phyloP scores from a whole-genome alignment of 2,888 invertebrate genomes.

The Rhingia campestris region DNA sequence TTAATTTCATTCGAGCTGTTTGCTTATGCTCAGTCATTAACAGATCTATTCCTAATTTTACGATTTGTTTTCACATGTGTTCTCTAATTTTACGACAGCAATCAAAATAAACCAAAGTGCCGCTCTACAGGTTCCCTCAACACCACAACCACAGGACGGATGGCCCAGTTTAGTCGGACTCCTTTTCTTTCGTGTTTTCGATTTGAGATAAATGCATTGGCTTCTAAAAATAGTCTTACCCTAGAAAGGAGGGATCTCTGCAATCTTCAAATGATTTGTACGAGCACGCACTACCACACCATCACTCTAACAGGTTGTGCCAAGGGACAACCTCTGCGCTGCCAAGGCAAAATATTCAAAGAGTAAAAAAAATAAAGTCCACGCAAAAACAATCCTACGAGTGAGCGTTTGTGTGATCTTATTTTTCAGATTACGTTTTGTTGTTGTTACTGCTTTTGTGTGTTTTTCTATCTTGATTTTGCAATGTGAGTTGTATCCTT shows the following conservation, averaged over 20 bases:
- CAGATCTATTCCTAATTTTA: slow-evolving; percentile 40
- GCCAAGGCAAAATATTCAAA: slow-evolving; percentile 1
- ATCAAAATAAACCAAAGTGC: slow-evolving; percentile 30
- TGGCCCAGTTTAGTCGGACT: slow-evolving; percentile 1
- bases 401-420: too few species aligned
- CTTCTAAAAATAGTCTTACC: slow-evolving; percentile 53
- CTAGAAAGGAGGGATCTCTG: slow-evolving; percentile 1
- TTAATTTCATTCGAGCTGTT: slow-evolving; percentile 15
- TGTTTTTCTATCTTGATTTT: slow-evolving; percentile 10
- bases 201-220: slow-evolving; percentile 52
- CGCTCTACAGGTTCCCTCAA: slow-evolving; percentile 13
- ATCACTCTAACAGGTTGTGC: slow-evolving; percentile 15
- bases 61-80: slow-evolving; percentile 1
- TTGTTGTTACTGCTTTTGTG: background rate
- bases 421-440: background rate
- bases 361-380: slow-evolving; percentile 3
- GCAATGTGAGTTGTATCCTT: background rate
- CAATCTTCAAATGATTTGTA: background rate
- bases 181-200: slow-evolving; percentile 3
- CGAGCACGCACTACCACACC: background rate
- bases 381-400: background rate
- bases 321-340: background rate
- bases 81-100: slow-evolving; percentile 37
- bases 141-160: background rate
- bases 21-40: slow-evolving; percentile 25